A percentile compares a stretch with the other conserved stretches of the same genome.
Evolutionary conservation across 2,113 vertebrate species (phyloP).

Genomic region (Ranitomeya variabilis): DNA sequence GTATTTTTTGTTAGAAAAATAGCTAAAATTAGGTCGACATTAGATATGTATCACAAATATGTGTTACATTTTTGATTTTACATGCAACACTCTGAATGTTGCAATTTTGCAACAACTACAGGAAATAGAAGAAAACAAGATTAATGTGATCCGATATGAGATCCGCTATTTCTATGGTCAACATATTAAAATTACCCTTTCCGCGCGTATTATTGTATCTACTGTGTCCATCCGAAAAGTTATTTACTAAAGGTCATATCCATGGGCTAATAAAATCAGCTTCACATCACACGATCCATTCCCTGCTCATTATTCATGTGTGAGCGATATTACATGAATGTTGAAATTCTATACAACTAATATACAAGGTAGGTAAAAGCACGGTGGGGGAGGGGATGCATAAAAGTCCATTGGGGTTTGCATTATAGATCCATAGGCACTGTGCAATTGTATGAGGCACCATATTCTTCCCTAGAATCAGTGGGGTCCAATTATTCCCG

Average conservation of each 20-base stretch:
- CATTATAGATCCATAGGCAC: neutral
- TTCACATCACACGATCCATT: neutral
- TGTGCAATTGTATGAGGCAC: too few species aligned
- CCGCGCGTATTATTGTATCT: neutral
- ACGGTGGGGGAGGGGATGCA: neutral
- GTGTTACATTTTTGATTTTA: neutral
- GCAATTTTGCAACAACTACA: neutral
- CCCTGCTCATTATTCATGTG: neutral
- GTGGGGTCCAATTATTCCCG: too few species aligned
- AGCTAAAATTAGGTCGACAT: too few species aligned
- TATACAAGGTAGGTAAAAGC: neutral
- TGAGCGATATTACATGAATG: neutral
- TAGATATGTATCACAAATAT: neutral
- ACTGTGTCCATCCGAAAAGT: neutral
- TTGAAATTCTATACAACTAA: neutral
- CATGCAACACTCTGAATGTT: neutral
- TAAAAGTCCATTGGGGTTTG: neutral
- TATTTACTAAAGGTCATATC: neutral
- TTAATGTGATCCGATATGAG: neutral
- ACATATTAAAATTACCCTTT: neutral
- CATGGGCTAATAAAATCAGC: neutral
- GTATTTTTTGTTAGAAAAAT: too few species aligned
- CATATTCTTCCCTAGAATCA: too few species aligned
- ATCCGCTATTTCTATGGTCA: neutral
- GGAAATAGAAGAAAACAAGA: constrained; percentile 1